phyloP scores from a whole-genome alignment of 1,140 invertebrate species.

The Dinothrombium tinctorium region DNA sequence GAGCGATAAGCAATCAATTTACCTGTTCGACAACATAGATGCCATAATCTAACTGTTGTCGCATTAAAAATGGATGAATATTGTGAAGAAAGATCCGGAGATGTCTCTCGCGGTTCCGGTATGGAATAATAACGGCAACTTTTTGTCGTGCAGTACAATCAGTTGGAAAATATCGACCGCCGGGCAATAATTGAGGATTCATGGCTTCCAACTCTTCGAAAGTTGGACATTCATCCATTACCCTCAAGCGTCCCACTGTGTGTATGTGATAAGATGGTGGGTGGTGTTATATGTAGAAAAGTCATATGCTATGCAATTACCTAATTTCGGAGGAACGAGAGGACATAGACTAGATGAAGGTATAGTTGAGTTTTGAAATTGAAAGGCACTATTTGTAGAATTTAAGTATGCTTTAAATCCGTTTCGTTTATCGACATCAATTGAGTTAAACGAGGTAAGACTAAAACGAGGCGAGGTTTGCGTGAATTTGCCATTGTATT shows the following conservation, averaged over 20 bases:
- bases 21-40: slow-evolving; percentile 32
- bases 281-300: too few species aligned
- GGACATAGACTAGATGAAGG: too few species aligned
- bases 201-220: slow-evolving; percentile 12
- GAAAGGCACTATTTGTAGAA: too few species aligned
- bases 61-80: slow-evolving; percentile 29
- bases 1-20: background rate
- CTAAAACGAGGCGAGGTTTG: too few species aligned
- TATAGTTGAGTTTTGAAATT: too few species aligned
- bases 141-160: slow-evolving; percentile 15
- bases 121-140: slow-evolving; percentile 29
- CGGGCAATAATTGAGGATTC: slow-evolving; percentile 12
- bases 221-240: slow-evolving; percentile 10
- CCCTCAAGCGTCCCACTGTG: slow-evolving; percentile 14
- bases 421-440: too few species aligned
- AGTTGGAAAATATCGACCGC: slow-evolving; percentile 15
- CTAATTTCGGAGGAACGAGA: too few species aligned
- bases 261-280: too few species aligned
- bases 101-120: slow-evolving; percentile 28
- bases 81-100: slow-evolving; percentile 25
- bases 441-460: too few species aligned
- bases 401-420: too few species aligned
- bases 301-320: too few species aligned
- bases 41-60: slow-evolving; percentile 31
- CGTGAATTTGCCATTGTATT: too few species aligned